phyloP scores from a whole-genome alignment of 2,113 vertebrate species.

The Pangasianodon hypophthalmus region DNA sequence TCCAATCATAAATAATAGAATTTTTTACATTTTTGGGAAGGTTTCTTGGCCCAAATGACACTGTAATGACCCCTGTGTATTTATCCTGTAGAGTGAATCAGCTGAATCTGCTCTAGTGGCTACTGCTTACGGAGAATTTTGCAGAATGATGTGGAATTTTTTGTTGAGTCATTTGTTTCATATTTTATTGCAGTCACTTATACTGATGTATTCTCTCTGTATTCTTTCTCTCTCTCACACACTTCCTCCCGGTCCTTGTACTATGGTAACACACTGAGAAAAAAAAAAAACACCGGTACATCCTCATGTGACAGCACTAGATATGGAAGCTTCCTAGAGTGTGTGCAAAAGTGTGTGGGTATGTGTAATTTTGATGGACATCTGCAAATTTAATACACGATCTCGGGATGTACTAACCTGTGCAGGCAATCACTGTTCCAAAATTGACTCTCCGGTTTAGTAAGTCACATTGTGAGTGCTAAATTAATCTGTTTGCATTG shows the following conservation, averaged over 20 bases:
- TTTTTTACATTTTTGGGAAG: neutral
- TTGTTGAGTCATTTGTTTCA: conserved; percentile 25
- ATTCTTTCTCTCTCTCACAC: conserved; percentile 5
- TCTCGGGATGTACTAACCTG: neutral
- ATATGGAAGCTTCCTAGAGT: conserved; percentile 35
- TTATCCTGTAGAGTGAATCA: neutral
- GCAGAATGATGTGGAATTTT: neutral
- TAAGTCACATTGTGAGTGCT: neutral
- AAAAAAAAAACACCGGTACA: conserved; percentile 31
- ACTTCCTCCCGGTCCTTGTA: neutral
- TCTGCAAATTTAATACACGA: neutral
- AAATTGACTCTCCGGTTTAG: neutral
- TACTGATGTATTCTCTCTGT: conserved; percentile 15
- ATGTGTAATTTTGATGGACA: neutral
- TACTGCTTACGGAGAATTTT: neutral
- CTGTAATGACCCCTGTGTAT: neutral
- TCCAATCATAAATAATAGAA: neutral
- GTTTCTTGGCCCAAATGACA: neutral
- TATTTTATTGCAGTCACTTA: neutral
- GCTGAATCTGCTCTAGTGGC: neutral
- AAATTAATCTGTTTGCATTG: neutral
- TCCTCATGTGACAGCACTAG: conserved; percentile 49
- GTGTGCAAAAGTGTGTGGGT: conserved; percentile 22
- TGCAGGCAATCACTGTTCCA: neutral
- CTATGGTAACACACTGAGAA: conserved; percentile 36